These are phyloP conservation scores for Teleiodes luculella DNA, from an alignment of 2,888 invertebrate species.

Conservation along the genomic window DNA sequence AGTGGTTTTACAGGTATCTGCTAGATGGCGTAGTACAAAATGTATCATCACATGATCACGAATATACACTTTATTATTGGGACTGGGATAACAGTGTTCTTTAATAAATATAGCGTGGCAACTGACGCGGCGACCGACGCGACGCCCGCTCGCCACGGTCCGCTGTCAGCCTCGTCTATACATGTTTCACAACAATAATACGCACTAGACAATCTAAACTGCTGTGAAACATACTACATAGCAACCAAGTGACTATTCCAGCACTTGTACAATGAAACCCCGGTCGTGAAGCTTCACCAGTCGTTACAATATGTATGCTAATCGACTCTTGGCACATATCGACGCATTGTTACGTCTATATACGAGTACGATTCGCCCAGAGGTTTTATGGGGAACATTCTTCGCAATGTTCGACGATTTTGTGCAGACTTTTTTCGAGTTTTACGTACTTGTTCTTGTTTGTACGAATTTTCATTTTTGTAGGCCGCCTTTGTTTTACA, in stretches of 20 bases:
- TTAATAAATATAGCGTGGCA: too few species aligned
- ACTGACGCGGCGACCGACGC: too few species aligned
- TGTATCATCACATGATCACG: too few species aligned
- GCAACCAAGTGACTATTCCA: slow-evolving; percentile 2
- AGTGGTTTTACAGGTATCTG: too few species aligned
- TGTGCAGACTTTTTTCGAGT: neutral
- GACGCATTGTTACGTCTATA: slow-evolving; percentile 15
- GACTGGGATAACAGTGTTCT: too few species aligned
- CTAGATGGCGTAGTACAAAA: too few species aligned
- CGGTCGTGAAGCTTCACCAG: neutral
- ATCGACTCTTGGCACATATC: slow-evolving; percentile 16
- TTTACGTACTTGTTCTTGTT: neutral
- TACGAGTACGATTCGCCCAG: slow-evolving; percentile 7
- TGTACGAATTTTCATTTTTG: neutral
- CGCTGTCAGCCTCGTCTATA: too few species aligned
- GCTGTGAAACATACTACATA: neutral
- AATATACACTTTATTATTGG: too few species aligned
- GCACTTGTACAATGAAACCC: neutral
- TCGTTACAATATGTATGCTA: slow-evolving; percentile 22
- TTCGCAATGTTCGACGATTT: neutral
- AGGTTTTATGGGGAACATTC: slow-evolving; percentile 11
- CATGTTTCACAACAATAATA: too few species aligned
- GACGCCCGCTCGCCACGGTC: too few species aligned
- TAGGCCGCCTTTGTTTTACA: neutral
- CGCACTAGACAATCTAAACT: too few species aligned